A percentile compares a stretch with the other conserved stretches of the same genome.
Evolutionary conservation across 2,113 vertebrate genomes (phyloP).

Genomic region (Calyptomena viridis): DNA sequence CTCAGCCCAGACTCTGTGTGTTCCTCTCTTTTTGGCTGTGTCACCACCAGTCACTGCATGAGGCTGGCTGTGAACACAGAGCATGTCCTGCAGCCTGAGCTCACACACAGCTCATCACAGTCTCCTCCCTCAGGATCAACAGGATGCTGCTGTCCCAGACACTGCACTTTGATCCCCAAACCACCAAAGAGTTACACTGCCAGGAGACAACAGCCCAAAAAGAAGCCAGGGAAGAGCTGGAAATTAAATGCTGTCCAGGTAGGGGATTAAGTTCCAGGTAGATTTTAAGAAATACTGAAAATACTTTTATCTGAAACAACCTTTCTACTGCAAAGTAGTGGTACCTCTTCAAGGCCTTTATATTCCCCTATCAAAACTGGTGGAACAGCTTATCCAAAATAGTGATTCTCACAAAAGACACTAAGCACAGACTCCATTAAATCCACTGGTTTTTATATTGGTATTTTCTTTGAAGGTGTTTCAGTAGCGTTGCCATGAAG

Average conservation of each 20-base stretch:
- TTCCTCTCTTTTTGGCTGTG: not conserved
- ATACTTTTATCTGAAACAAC: not conserved
- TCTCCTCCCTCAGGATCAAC: not conserved
- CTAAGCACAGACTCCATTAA: not conserved
- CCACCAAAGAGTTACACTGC: not conserved
- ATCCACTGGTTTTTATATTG: not conserved
- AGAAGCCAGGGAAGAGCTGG: not conserved
- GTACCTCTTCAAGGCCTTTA: not conserved
- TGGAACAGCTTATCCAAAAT: not conserved
- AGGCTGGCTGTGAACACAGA: not conserved
- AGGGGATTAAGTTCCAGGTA: not conserved
- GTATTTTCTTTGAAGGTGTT: not conserved
- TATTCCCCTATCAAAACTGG: not conserved
- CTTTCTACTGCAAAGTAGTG: not conserved
- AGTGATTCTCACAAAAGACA: not conserved
- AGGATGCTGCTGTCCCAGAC: not conserved
- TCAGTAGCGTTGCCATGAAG: not conserved
- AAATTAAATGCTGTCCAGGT: not conserved
- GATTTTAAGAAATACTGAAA: not conserved
- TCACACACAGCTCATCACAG: not conserved
- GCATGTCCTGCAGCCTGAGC: not conserved
- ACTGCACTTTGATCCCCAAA: not conserved
- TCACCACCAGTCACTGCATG: not conserved
- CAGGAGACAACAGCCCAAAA: not conserved
- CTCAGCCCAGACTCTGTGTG: not conserved